Base-by-base conservation (phyloP, 2,888 invertebrate genomes). In the Latrodectus elegans region DNA sequence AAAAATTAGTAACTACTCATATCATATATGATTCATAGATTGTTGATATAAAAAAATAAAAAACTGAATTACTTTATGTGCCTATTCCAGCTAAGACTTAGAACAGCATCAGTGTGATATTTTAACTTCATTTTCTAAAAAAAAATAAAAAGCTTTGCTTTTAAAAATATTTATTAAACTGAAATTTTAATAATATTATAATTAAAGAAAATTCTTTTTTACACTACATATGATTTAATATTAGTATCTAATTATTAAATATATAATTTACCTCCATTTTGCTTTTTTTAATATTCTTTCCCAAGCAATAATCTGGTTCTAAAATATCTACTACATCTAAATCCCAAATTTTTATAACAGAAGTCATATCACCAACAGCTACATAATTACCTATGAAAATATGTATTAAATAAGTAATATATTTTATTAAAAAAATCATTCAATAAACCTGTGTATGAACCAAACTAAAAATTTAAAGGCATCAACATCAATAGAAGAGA, bases 331-430 rank as follows among this genome's bases (percentile, higher is more conserved):
- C 95, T 86, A 99, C 94, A 92, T 99, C 99, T 70, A 99, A 92
- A 92, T 99, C 98, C 98, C 99, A 99, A n/a, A 99, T 95, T 91
- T 97, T 96, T 84, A 99, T 98, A 68, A 96, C 94, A 0, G 97
- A 96, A 89, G 95, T 95, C 97, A 99, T 98, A 60, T 95, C 95
- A 14, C 98, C 99, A 84, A 99, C 94, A 0, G 98, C 99, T 90
- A 97, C 95, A 90, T 97, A 94, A 92, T 97, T 99, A 22, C 95
- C 96, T 94, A 90, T 14, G 89, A 89, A 67, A 22, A 4, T 9
- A 38, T 38, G 6, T 38, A 38, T 38, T 38, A 38, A 38, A 38
- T 38, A 38, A 38, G 38, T 3, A 38, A 38, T 6, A 38, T 38
- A 38, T 38, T 38, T 38, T 6, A 6, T 38, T 38, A 38, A 38